phyloP scores from a whole-genome alignment of 2,797 vertebrate species.

The Garrulus glandarius region DNA sequence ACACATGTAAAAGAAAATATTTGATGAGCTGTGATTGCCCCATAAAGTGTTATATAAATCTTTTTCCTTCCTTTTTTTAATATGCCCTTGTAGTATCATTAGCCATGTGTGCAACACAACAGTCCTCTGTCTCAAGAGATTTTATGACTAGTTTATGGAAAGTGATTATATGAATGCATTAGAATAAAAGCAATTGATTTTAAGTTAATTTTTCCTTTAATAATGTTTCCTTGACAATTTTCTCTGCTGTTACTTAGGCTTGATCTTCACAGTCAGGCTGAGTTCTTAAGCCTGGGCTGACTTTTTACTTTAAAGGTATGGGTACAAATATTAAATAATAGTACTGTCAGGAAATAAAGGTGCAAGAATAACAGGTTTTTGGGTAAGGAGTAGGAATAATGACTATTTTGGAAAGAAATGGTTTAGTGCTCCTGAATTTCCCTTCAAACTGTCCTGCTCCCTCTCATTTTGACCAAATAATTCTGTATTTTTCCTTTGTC shows the following conservation, averaged over 20 bases:
- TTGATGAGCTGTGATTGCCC: constrained; percentile 11
- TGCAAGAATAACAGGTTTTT: not conserved
- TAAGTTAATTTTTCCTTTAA: not conserved
- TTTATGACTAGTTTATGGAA: constrained; percentile 40
- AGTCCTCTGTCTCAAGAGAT: constrained; percentile 42
- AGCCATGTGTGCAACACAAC: not conserved
- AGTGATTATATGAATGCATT: constrained; percentile 29
- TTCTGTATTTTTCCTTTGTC: not conserved
- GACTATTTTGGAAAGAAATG: not conserved
- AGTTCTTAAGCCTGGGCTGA: not conserved
- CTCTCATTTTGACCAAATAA: not conserved
- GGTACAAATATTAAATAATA: not conserved
- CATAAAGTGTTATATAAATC: constrained; percentile 29
- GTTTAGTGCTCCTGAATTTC: not conserved
- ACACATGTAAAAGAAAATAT: not conserved
- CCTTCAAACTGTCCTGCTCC: not conserved
- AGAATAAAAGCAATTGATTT: constrained; percentile 45
- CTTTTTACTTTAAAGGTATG: not conserved
- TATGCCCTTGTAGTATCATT: not conserved
- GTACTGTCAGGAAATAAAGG: not conserved
- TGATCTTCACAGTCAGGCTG: not conserved
- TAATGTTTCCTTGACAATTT: not conserved
- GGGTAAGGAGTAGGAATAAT: not conserved
- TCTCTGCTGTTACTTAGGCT: not conserved
- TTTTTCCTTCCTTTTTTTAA: constrained; percentile 14